Evolutionary conservation across 2,797 vertebrate genomes (phyloP).

Genomic region (Anguilla obscura): DNA sequence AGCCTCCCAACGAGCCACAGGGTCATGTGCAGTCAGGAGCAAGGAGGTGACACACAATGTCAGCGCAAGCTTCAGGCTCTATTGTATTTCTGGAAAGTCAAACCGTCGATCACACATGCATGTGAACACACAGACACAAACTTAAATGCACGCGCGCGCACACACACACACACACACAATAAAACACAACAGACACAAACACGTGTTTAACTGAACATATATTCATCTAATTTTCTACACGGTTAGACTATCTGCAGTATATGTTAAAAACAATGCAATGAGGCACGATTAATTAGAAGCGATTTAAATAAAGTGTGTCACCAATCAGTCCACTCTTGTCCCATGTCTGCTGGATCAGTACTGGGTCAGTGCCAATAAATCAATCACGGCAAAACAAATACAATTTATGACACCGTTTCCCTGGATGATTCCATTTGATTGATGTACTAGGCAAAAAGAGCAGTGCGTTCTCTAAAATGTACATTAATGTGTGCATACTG

Average conservation of each 20-base stretch:
- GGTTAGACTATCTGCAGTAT: background rate
- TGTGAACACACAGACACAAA: background rate
- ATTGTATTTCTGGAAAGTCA: conserved; percentile 1
- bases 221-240: background rate
- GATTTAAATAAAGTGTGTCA: background rate
- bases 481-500: background rate
- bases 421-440: background rate
- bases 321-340: background rate
- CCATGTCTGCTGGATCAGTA: background rate
- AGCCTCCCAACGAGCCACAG: background rate
- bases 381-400: background rate
- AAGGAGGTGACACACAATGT: conserved; percentile 17
- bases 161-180: conserved; percentile 3
- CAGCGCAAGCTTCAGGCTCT: conserved; percentile 18
- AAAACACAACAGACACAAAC: background rate
- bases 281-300: background rate
- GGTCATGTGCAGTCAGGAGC: background rate
- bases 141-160: background rate
- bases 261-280: background rate
- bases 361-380: background rate
- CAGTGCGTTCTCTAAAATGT: background rate
- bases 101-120: background rate
- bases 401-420: background rate
- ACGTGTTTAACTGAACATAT: background rate
- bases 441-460: background rate